Percentiles rank a stretch among this genome's conserved stretches.
These are phyloP conservation scores for Sphenodon punctatus DNA, from an alignment of 2,797 vertebrate species.

Conservation along the genomic window DNA sequence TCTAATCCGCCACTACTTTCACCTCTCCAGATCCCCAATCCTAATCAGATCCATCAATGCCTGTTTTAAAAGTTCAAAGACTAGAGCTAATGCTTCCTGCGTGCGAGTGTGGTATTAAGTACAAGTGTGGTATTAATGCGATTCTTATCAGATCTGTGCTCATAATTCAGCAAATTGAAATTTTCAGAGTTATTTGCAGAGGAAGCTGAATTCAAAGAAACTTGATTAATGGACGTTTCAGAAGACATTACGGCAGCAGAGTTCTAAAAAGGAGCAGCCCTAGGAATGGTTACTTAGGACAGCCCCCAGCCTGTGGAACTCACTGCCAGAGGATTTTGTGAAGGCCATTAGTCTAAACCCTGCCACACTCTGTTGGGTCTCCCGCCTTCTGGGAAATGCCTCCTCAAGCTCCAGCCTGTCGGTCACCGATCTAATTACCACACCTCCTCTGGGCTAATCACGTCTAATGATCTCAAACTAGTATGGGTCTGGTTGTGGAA, in stretches of 20 bases:
- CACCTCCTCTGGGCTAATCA: too few species aligned
- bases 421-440: too few species aligned
- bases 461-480: too few species aligned
- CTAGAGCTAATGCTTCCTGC: conserved; percentile 60
- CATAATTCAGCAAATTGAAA: conserved; percentile 66
- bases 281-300: conserved; percentile 36
- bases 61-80: conserved; percentile 55
- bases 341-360: too few species aligned
- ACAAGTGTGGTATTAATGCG: conserved; percentile 40
- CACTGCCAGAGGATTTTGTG: too few species aligned
- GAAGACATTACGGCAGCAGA: conserved; percentile 47
- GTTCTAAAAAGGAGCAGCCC: background rate
- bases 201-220: conserved; percentile 59
- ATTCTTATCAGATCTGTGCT: conserved; percentile 43
- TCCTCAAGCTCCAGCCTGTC: too few species aligned
- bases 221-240: conserved; percentile 61
- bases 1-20: conserved; percentile 16
- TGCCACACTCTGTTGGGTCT: too few species aligned
- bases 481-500: too few species aligned
- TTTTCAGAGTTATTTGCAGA: conserved; percentile 41
- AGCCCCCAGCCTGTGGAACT: too few species aligned
- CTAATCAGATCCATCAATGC: conserved; percentile 36
- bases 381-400: too few species aligned
- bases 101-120: conserved; percentile 29
- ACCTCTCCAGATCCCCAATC: conserved; percentile 33